These are phyloP conservation scores for Chlamydotis undulata DNA, from an alignment of 2,113 vertebrate species.

Conservation along the genomic window DNA sequence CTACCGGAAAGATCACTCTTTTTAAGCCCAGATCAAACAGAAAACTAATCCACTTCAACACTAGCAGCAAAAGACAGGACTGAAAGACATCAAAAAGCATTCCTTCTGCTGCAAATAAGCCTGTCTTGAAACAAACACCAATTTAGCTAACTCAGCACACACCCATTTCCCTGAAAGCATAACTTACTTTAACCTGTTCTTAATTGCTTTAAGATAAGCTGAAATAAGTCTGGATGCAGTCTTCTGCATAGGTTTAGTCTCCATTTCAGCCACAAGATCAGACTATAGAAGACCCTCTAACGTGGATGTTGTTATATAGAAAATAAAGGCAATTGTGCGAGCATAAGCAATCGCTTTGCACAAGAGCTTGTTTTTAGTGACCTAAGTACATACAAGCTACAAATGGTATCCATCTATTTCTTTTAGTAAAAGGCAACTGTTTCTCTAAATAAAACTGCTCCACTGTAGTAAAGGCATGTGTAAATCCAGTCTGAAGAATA, in stretches of 20 bases:
- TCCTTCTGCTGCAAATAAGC: not conserved
- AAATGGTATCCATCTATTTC: not conserved
- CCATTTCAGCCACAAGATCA: not conserved
- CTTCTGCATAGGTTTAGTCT: not conserved
- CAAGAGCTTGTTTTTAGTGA: not conserved
- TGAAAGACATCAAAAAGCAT: not conserved
- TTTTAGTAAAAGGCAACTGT: not conserved
- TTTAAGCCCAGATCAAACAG: not conserved
- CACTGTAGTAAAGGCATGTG: not conserved
- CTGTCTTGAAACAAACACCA: not conserved
- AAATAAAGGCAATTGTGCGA: not conserved
- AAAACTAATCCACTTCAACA: not conserved
- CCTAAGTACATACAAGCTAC: not conserved
- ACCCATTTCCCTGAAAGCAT: not conserved
- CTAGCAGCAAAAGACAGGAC: not conserved
- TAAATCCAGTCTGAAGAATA: not conserved
- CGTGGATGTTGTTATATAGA: accelerated
- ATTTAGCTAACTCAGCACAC: not conserved
- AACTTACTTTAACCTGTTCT: not conserved
- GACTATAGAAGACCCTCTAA: not conserved
- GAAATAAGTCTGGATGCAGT: not conserved
- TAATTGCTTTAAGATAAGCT: not conserved
- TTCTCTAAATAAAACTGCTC: not conserved
- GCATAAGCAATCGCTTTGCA: not conserved
- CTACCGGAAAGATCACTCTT: not conserved